Base-by-base conservation (phyloP, 2,113 vertebrate genomes). In the Aix galericulata region DNA sequence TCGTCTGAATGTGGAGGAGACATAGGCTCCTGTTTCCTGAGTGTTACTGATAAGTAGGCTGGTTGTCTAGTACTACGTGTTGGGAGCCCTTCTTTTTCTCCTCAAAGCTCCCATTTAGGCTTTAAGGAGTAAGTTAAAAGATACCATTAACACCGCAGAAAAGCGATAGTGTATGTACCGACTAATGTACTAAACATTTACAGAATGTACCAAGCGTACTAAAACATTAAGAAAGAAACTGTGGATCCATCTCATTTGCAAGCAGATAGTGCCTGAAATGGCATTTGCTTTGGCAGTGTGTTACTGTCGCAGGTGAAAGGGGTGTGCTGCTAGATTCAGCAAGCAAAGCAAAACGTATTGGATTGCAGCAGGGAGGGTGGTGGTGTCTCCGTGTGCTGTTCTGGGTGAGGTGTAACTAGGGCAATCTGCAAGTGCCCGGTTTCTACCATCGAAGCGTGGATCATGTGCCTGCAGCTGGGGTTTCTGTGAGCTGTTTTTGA, bases 401-500 rank as follows among this genome's bases (percentile, higher is more conserved):
- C 53, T 68, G 4, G 8, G 85, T 53, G 75, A 36, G 46, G 52
- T 32, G 13, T 25, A 27, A 36, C 13, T 32, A 6, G 52, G 52
- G 66, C 74, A 62, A 1, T 22, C 18, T 29, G 58, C 74, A 84
- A 68, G 91, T 5, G 5, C 86, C 93, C 63, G 25, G 55, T 8
- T 75, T 79, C 94, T 94, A 68, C 76, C 77, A 9, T 89, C 75
- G 82, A 52, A 17, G 50, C 29, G 23, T 29, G 53, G 17, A 46
- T 96, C 88, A n/a, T 27, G 48, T 96, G 94, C 63, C 88, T 62
- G 50, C 66, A 34, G 52, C 76, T 48, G 71, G 67, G 17, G 40
- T 60, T 89, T 91, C 73, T 20, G 76, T 83, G 63, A 78, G 60
- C 78, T 59, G 60, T 94, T 79, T 91, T 62, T 79, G 32, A 34